phyloP scores from a whole-genome alignment of 2,797 vertebrate species.

The Zalophus californianus region DNA sequence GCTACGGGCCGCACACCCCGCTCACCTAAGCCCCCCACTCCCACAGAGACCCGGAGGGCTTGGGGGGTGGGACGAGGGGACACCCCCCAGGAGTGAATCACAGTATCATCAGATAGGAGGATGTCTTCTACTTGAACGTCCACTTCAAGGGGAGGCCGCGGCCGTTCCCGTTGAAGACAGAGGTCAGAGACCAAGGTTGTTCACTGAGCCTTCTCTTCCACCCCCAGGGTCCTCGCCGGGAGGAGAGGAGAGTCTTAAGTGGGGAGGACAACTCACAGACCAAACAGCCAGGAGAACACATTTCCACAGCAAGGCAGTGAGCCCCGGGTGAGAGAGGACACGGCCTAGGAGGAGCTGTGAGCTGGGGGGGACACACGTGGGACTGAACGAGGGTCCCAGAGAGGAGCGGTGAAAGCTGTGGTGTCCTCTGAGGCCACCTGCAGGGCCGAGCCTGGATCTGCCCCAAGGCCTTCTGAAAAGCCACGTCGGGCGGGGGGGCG shows the following conservation, averaged over 20 bases:
- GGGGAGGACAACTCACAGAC: background rate
- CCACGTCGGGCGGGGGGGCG: fast-evolving
- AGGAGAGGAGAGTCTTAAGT: background rate
- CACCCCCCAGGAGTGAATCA: background rate
- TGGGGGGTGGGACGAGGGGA: too few relatives aligned
- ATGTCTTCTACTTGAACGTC: background rate
- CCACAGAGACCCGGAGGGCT: too few relatives aligned
- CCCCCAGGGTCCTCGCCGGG: too few relatives aligned
- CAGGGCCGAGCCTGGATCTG: too few relatives aligned
- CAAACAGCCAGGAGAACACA: background rate
- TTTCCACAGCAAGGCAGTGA: background rate
- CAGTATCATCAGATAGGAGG: background rate
- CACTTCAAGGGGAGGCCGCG: background rate
- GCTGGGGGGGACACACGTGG: background rate
- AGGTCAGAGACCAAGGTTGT: background rate
- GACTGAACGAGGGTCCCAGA: background rate
- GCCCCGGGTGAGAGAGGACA: too few relatives aligned
- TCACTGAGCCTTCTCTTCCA: background rate
- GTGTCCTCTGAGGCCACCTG: too few relatives aligned
- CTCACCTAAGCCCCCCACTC: background rate
- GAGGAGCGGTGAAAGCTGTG: background rate
- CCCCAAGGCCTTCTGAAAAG: background rate
- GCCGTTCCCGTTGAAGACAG: background rate
- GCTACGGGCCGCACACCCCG: fast-evolving
- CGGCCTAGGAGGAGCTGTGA: background rate